Evolutionary conservation across 2,797 vertebrate species (phyloP), one percentile per base, ranked within the genome.

Genomic region (Coccyzus lansbergi): DNA sequence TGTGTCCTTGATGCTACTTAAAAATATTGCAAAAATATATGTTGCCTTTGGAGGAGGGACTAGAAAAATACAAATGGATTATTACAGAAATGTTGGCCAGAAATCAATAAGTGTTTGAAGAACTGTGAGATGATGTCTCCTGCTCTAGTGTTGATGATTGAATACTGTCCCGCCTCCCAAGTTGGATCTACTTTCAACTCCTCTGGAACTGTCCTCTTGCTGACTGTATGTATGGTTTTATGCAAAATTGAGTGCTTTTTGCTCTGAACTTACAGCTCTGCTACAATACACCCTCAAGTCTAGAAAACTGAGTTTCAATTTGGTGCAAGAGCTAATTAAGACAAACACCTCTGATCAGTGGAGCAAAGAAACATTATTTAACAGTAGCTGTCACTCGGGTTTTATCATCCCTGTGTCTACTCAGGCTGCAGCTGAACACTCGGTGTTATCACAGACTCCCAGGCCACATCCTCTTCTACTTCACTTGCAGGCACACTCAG

Each of bases 1-100:
- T 34, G 38, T 18, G 91, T 86, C 89, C 92, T 95, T 65, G 83
- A 55, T 53, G 67, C 55, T 70, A 49, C 85, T 88, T 93, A 46
- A 82, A 91, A 86, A 55, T 84, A 91, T n/a, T 84, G 77, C 36
- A 63, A 67, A 93, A 83, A 25, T 87, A 0, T 28, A 46, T 24
- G 48, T 12, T 83, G 87, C 44, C 49, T 90, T 71, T 67, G 70
- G 60, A 88, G 52, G 24, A 86, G 70, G 70, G 34, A 86, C 77
- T 58, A 72, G 79, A 93, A 89, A 63, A 64, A 51, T 65, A 51
- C 2, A 4, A 85, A 81, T 46, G 46, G 58, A 14, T 56, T 46
- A 42, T 56, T 46, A 42, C 10, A 26, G 3, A 74, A 85, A 36
- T 2, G 10, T 15, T 52, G 46, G 42, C 19, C 72, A 83, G 72